These are phyloP conservation scores for Acleris emargana DNA, from an alignment of 2,888 invertebrate species.

Conservation along the genomic window DNA sequence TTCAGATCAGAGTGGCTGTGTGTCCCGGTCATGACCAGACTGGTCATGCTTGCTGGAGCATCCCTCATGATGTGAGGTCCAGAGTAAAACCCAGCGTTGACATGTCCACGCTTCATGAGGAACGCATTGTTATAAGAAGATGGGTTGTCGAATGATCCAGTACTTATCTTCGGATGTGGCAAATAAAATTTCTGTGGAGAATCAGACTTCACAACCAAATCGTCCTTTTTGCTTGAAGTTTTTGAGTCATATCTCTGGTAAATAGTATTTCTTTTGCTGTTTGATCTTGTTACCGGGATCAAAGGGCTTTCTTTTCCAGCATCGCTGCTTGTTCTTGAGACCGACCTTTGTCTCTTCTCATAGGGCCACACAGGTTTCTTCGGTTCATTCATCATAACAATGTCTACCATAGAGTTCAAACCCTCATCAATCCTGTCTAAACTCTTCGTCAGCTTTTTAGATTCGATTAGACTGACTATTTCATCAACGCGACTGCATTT, in stretches of 20 bases:
- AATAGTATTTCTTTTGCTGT: slow-evolving; percentile 53
- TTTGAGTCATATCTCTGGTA: slow-evolving; percentile 59
- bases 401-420: slow-evolving; percentile 88
- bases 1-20: slow-evolving; percentile 76
- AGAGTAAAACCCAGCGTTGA: slow-evolving; percentile 86
- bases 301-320: slow-evolving; percentile 68
- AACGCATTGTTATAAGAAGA: slow-evolving; percentile 79
- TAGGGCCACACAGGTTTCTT: slow-evolving; percentile 72
- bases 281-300: slow-evolving; percentile 64
- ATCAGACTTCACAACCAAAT: slow-evolving; percentile 53
- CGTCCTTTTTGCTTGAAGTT: slow-evolving; percentile 58
- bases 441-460: slow-evolving; percentile 88
- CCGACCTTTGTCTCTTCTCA: slow-evolving; percentile 70
- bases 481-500: slow-evolving; percentile 76
- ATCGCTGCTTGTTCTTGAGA: slow-evolving; percentile 71
- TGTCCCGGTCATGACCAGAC: slow-evolving; percentile 71
- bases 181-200: slow-evolving; percentile 69
- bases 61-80: slow-evolving; percentile 80
- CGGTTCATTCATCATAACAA: slow-evolving; percentile 85
- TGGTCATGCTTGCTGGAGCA: slow-evolving; percentile 78
- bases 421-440: slow-evolving; percentile 90
- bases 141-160: slow-evolving; percentile 64
- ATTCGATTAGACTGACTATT: slow-evolving; percentile 83
- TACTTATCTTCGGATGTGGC: slow-evolving; percentile 63
- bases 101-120: slow-evolving; percentile 85